Conservation (phyloP, 2,888 invertebrate species). For the Terebella lapidaria region DNA sequence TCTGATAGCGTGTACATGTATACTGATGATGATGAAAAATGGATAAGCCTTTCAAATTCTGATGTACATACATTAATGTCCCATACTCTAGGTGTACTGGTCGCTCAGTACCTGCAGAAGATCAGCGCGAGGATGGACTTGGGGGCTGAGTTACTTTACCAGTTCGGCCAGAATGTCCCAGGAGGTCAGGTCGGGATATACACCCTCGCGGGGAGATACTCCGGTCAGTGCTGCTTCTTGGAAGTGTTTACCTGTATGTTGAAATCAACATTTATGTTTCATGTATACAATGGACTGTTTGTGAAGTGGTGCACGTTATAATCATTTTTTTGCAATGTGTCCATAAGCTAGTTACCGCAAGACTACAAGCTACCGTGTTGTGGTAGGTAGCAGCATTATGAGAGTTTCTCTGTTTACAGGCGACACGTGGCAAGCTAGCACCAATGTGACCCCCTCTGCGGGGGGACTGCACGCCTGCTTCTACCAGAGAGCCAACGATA, state of each 20-base stretch:
- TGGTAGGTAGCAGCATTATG: no score
- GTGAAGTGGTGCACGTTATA: no score
- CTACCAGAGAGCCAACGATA: conserved; percentile 89
- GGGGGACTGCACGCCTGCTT: conserved; percentile 83
- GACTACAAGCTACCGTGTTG: no score
- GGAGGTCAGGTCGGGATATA: conserved; percentile 84
- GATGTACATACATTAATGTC: no score
- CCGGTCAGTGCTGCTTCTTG: conserved; percentile 42
- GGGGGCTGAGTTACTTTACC: conserved; percentile 90
- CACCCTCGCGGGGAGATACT: conserved; percentile 78
- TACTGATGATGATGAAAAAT: no score
- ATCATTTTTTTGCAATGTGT: no score
- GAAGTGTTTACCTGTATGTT: not conserved
- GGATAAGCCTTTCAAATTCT: no score
- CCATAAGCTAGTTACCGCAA: no score
- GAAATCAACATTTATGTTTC: not conserved
- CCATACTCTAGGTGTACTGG: conserved; percentile 44
- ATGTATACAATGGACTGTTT: no score
- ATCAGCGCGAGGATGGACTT: conserved; percentile 77
- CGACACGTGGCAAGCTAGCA: conserved; percentile 56
- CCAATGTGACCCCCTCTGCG: conserved; percentile 59
- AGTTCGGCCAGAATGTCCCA: conserved; percentile 77
- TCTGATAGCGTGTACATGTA: no score
- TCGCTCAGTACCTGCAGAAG: conserved; percentile 66
- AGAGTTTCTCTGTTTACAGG: no score